Evolutionary conservation across 2,888 invertebrate species (phyloP), one percentile per base, ranked within the genome.

Genomic region (Sinodicranocentrus sp.): DNA sequence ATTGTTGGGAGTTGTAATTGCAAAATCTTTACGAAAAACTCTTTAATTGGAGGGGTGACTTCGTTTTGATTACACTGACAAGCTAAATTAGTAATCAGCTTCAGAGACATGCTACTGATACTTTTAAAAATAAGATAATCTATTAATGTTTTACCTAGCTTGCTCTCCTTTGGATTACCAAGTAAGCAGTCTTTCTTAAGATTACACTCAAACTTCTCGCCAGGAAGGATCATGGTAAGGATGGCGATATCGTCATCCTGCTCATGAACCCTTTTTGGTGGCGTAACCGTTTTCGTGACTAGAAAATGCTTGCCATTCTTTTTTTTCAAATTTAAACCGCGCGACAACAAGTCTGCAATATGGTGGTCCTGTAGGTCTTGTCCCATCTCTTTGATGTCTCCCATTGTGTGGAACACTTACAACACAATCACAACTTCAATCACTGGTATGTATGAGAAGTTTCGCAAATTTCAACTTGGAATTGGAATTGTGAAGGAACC

Each of bases 221-320:
- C 93, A 61, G 96, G 94, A 84, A 96, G 92, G 90, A 96, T 95
- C 94, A 96, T 95, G 87, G 96, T 95, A 89, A 96, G 92, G 89
- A 97, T 94, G 73, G 96, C 96, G 84, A 96, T 94, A 91, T 97
- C 97, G 91, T 96, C 96, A 91, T 96, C 95, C 90, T 94, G 94
- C 89, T 95, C 95, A 91, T 94, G 93, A 85, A 96, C 95, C 90
- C 94, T 93, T 89, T 94, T 93, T 89, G 86, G 84, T 28, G 84
- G 86, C n/a, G 88, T 88, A n/a, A 87, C 84, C 63, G 85, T 87
- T 52, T 89, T 89, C 25, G 87, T 87, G 0, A 72, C 71, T 19
- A 88, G 71, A 71, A 84, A 73, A 48, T 84, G 76, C 48, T 77
- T 77, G 6, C 82, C 78, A 68, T 82, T 82, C 57, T 78, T 85